Evolutionary conservation across 2,888 invertebrate genomes (phyloP).

Genomic region (Myopa tessellatipennis): DNA sequence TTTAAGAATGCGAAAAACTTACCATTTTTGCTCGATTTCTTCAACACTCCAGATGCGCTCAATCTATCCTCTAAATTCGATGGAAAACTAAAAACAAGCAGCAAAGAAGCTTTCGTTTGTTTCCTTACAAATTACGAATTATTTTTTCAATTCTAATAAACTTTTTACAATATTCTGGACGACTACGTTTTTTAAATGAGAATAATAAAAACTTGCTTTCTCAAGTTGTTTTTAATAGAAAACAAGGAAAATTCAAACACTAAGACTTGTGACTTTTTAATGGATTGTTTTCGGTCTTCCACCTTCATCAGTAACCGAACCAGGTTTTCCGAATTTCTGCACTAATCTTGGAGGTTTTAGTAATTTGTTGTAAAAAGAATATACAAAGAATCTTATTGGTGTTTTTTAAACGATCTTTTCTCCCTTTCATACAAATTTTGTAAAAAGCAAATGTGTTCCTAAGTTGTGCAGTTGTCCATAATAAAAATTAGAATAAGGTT

Average conservation of each 20-base stretch:
- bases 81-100: conserved; percentile 18
- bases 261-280: no score
- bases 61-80: conserved; percentile 15
- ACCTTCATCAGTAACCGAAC: no score
- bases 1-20: neutral
- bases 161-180: conserved; percentile 8
- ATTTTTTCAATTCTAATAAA: conserved; percentile 14
- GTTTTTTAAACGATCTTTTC: no score
- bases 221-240: neutral
- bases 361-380: no score
- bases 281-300: no score
- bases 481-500: no score
- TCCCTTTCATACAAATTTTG: no score
- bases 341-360: no score
- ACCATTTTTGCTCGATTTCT: conserved; percentile 1
- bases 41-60: neutral
- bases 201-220: neutral
- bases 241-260: neutral
- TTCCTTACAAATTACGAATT: neutral
- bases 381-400: no score
- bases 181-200: conserved; percentile 19
- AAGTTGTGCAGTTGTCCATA: no score
- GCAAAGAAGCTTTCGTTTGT: neutral
- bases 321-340: no score
- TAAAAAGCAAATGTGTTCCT: no score